A percentile compares a stretch with the other conserved stretches of the same genome.
Evolutionary conservation across 2,797 vertebrate genomes (phyloP).

Genomic region (Poeciliopsis infans): DNA sequence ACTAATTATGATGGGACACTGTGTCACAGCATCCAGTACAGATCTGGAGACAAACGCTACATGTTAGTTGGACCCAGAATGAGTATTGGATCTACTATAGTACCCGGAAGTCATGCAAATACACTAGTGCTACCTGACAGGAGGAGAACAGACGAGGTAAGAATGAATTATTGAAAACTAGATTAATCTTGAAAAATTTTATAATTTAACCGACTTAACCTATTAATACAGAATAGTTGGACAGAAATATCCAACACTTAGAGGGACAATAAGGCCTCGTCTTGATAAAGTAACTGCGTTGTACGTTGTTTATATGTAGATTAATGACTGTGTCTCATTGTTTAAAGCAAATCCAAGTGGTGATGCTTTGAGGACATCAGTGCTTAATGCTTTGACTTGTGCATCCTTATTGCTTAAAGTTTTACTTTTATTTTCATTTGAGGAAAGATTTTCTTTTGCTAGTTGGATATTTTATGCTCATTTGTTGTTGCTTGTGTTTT

Average conservation of each 20-base stretch:
- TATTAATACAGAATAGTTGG: neutral
- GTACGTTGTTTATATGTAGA: neutral
- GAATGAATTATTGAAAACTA: neutral
- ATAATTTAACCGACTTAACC: neutral
- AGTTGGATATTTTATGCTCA: neutral
- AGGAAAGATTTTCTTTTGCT: neutral
- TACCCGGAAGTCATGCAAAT: conserved; percentile 8
- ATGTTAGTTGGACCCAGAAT: conserved; percentile 45
- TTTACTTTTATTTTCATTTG: neutral
- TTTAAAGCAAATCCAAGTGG: neutral
- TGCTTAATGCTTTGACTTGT: neutral
- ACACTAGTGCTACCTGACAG: conserved; percentile 3
- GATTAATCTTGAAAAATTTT: neutral
- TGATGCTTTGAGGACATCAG: neutral
- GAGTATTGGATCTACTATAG: conserved; percentile 36
- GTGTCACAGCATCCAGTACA: conserved; percentile 74
- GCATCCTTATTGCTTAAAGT: neutral
- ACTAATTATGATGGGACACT: conserved; percentile 62
- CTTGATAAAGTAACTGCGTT: neutral
- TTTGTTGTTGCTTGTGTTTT: neutral
- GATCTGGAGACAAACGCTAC: conserved; percentile 71
- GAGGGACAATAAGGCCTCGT: neutral
- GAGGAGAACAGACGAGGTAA: conserved; percentile 1
- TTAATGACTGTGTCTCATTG: neutral
- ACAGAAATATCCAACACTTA: neutral